Percentiles rank a stretch among this genome's conserved stretches.
phyloP scores from a whole-genome alignment of 2,113 vertebrate genomes.

The Nothocercus julius region DNA sequence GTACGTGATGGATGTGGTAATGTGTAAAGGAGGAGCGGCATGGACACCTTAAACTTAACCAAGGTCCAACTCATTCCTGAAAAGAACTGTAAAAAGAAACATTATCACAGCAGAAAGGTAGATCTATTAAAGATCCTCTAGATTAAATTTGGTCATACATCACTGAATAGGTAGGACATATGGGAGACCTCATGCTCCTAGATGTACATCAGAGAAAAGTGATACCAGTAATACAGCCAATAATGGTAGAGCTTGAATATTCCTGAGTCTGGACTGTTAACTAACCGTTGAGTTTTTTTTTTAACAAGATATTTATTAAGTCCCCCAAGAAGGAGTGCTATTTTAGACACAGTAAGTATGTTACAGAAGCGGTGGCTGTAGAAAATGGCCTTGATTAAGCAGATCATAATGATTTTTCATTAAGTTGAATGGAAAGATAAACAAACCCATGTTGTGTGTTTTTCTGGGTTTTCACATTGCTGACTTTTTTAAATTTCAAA shows the following conservation, averaged over 20 bases:
- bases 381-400: background rate
- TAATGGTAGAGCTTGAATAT: background rate
- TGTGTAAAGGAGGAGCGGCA: background rate
- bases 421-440: background rate
- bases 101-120: background rate
- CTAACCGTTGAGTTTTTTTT: background rate
- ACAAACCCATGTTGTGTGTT: background rate
- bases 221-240: background rate
- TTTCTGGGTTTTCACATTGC: background rate
- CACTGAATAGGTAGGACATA: background rate
- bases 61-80: background rate
- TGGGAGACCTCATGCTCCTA: background rate
- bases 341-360: background rate
- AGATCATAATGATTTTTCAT: background rate
- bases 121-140: background rate
- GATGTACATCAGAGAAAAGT: background rate
- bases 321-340: background rate
- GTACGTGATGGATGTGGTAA: background rate
- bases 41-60: background rate
- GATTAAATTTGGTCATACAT: background rate
- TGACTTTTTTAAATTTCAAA: background rate
- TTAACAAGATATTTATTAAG: background rate
- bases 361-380: background rate
- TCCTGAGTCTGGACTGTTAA: background rate
- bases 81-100: background rate